A percentile compares a stretch with the other conserved stretches of the same genome.
Evolutionary conservation across 2,888 invertebrate genomes (phyloP).

Genomic region (Pristionchus fissidentatus): DNA sequence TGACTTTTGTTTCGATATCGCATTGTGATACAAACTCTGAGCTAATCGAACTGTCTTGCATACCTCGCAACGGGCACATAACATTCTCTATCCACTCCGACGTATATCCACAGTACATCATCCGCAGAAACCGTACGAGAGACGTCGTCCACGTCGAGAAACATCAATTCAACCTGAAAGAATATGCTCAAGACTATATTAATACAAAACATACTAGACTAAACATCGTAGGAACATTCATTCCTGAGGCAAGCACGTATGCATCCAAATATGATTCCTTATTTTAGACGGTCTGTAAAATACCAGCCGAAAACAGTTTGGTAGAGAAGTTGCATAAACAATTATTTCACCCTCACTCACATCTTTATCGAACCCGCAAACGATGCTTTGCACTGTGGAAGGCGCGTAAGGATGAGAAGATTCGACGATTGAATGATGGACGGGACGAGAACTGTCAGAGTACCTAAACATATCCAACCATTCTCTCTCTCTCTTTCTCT

Average conservation of each 20-base stretch:
- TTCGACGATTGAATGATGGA: slow-evolving; percentile 79
- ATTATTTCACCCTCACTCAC: neutral
- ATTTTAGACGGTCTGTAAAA: too few species aligned
- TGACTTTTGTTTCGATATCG: too few species aligned
- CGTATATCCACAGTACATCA: slow-evolving; percentile 83
- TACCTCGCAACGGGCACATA: slow-evolving; percentile 75
- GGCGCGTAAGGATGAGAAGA: slow-evolving; percentile 97
- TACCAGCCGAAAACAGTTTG: too few species aligned
- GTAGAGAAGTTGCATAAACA: too few species aligned
- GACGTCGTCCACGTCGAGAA: slow-evolving; percentile 92
- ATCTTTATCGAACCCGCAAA: slow-evolving; percentile 49
- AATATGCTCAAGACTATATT: slow-evolving; percentile 48
- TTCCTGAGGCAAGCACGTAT: too few species aligned
- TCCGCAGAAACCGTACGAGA: slow-evolving; percentile 87
- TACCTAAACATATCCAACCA: neutral
- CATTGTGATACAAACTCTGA: neutral
- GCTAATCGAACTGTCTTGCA: neutral
- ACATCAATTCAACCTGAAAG: slow-evolving; percentile 86
- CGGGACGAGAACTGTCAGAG: neutral
- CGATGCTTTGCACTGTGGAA: slow-evolving; percentile 73
- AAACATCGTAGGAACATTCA: too few species aligned
- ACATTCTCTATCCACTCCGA: slow-evolving; percentile 66
- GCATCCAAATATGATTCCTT: too few species aligned
- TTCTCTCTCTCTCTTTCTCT: too few species aligned
- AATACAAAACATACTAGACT: too few species aligned